phyloP scores from a whole-genome alignment of 2,113 vertebrate genomes.

The Trichechus manatus region DNA sequence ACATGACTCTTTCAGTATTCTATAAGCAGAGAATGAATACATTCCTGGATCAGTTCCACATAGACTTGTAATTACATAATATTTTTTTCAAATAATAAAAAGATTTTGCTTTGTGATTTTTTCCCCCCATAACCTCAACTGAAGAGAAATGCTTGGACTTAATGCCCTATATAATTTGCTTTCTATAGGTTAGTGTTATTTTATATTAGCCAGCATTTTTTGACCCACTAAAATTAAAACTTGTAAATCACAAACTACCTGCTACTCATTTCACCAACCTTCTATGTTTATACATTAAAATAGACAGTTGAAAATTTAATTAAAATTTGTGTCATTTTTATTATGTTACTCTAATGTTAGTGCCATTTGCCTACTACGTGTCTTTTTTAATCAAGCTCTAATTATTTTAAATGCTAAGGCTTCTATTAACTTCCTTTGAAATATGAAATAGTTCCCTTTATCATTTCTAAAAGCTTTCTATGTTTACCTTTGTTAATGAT shows the following conservation, averaged over 20 bases:
- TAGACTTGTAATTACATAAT: neutral
- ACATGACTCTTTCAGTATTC: neutral
- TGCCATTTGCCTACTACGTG: neutral
- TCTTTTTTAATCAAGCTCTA: neutral
- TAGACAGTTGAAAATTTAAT: neutral
- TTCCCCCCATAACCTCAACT: neutral
- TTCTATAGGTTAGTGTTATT: neutral
- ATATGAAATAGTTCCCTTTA: neutral
- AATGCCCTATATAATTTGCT: neutral
- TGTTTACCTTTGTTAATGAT: neutral
- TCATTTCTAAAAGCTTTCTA: neutral
- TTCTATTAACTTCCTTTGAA: neutral
- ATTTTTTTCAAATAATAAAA: neutral
- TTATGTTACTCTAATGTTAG: neutral
- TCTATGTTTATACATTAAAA: neutral
- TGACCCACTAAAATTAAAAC: neutral
- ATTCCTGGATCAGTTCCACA: neutral
- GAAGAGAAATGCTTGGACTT: neutral
- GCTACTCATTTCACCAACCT: neutral
- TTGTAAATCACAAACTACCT: neutral
- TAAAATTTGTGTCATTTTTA: neutral
- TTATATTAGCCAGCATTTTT: neutral
- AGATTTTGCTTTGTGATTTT: neutral
- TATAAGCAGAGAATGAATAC: neutral
- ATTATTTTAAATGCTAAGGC: neutral